Base-by-base conservation (phyloP, 2,113 vertebrate species). In the Nymphicus hollandicus region DNA sequence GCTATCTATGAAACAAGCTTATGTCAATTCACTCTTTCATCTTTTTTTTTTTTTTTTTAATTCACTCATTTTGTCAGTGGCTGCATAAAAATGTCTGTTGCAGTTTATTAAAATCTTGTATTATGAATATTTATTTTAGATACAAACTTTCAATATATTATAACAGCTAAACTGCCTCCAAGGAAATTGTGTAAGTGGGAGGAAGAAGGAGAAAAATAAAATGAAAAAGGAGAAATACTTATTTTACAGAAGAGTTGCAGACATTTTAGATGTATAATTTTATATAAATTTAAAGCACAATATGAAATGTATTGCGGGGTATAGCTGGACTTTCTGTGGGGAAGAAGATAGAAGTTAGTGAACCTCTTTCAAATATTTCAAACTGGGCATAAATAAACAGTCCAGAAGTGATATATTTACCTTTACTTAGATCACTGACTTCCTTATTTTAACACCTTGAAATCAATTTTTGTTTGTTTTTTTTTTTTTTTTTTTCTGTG, bases 51-150 rank as follows among this genome's bases (percentile, higher is more conserved):
- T 82, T 81, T 95, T 93, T 95, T 91, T 96, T 96, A 92, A 94
- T 97, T 95, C 83, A 71, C 82, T 96, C 70, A 55, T 82, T 93
- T 85, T 87, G 37, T 95, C 93, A 76, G 31, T 91, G 78, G 11
- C 37, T 91, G 69, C 50, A 78, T 93, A 74, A 96, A 95, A 77
- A 92, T 87, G 7, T 29, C 66, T 95, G n/a, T 49, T 6, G 2
- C 20, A 55, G 65, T 89, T 86, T 91, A 92, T 92, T 97, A 96
- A 95, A 92, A 94, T 81, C n/a, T 95, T 61, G 17, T 23, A 72
- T 66, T 89, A 91, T 95, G 93, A 88, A 96, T 94, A 96, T 95
- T 85, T 94, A 84, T 93, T 96, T 94, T 96, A 86, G 49, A 77
- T 71, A 85, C 20, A 93, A 76, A 66, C 13, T 91, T 95, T 73